A percentile compares a stretch with the other conserved stretches of the same genome.
Evolutionary conservation across 1,140 invertebrate genomes (phyloP).

Genomic region (Scaptomyza montana): DNA sequence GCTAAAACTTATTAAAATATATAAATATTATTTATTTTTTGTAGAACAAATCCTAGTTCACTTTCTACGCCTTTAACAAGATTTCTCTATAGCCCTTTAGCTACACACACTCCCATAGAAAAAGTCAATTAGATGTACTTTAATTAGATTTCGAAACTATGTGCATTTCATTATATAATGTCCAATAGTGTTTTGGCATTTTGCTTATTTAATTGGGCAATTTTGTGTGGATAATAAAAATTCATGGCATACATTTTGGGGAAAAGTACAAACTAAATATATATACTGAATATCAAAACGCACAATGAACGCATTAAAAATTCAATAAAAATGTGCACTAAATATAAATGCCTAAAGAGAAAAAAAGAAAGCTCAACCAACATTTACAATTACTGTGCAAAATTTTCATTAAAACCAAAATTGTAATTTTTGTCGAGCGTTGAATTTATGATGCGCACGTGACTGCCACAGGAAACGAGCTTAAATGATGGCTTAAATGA

Average conservation of each 20-base stretch:
- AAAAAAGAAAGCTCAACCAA: conserved; percentile 32
- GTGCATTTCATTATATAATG: conserved; percentile 7
- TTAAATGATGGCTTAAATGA: conserved; percentile 71
- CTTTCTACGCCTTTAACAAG: no score
- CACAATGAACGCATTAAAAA: conserved; percentile 50
- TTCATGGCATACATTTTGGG: conserved; percentile 41
- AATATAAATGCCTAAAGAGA: conserved; percentile 53
- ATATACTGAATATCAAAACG: conserved; percentile 3
- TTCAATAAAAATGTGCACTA: conserved; percentile 65
- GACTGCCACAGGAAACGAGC: conserved; percentile 55
- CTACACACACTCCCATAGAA: no score
- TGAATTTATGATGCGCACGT: conserved; percentile 67
- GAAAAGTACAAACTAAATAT: conserved; percentile 5
- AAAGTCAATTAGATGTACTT: background rate
- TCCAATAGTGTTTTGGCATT: conserved; percentile 24
- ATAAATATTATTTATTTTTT: no score
- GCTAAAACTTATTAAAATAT: no score
- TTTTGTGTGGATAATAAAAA: conserved; percentile 27
- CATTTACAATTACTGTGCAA: conserved; percentile 31
- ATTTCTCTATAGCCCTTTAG: no score
- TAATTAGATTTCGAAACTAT: conserved; percentile 26
- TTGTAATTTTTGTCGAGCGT: conserved; percentile 53
- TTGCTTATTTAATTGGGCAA: conserved; percentile 15
- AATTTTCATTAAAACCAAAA: conserved; percentile 74
- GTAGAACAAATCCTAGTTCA: no score